phyloP scores from a whole-genome alignment of 2,113 vertebrate genomes.

The Pachycephala philippinensis region DNA sequence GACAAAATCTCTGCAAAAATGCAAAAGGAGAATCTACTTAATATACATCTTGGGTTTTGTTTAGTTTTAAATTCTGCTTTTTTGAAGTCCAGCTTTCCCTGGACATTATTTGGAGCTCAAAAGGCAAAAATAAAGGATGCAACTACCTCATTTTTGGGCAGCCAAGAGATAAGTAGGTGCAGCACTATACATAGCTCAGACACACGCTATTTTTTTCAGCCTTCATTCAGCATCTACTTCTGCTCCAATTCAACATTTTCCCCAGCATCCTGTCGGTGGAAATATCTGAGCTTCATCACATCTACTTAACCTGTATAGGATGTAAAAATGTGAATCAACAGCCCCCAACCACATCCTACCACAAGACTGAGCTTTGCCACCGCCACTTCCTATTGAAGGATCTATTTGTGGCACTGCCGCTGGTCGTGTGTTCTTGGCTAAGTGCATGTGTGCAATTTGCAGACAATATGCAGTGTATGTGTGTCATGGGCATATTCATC shows the following conservation, averaged over 20 bases:
- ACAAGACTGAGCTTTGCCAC: not conserved
- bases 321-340: not conserved
- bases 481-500: not conserved
- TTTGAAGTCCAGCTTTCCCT: not conserved
- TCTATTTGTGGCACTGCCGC: not conserved
- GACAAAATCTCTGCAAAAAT: not conserved
- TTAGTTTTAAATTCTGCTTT: not conserved
- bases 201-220: not conserved
- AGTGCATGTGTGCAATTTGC: not conserved
- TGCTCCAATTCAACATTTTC: slow-evolving; percentile 32
- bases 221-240: slow-evolving; percentile 24
- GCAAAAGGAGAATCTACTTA: not conserved
- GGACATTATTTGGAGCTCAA: not conserved
- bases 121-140: not conserved
- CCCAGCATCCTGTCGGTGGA: not conserved
- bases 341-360: slow-evolving; percentile 55
- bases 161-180: not conserved
- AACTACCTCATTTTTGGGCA: not conserved
- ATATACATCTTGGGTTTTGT: rapidly evolving
- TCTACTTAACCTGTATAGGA: not conserved
- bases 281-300: not conserved
- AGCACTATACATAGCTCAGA: not conserved
- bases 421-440: not conserved
- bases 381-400: slow-evolving; percentile 15
- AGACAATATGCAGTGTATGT: not conserved